These are phyloP conservation scores for Montipora capricornis DNA, from an alignment of 64 coral and sea anemone species.

Conservation along the genomic window DNA sequence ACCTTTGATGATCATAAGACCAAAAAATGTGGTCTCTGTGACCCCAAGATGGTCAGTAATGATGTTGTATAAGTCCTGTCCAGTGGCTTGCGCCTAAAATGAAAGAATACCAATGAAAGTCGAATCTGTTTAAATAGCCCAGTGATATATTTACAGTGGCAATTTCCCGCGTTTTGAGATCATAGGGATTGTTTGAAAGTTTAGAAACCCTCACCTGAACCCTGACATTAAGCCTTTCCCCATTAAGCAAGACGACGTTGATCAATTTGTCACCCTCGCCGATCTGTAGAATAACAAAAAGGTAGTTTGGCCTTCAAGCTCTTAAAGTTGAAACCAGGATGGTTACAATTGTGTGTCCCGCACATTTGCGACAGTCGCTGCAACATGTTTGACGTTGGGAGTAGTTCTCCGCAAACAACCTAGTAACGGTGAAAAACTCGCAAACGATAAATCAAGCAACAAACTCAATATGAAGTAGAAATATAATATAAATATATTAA, in stretches of 20 bases:
- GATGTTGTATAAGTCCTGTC: constrained; percentile 90
- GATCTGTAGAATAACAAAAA: constrained; percentile 67
- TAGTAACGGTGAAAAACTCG: too few species aligned
- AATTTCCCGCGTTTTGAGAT: too few species aligned
- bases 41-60: constrained; percentile 94
- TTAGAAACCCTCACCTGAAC: constrained; percentile 75
- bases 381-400: too few species aligned
- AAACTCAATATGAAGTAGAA: not conserved
- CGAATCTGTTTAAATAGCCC: too few species aligned
- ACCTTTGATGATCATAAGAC: constrained; percentile 99
- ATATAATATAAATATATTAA: not conserved
- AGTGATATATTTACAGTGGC: too few species aligned
- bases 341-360: not conserved
- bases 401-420: too few species aligned
- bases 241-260: constrained; percentile 95
- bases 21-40: constrained; percentile 93
- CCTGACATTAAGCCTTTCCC: constrained; percentile 94
- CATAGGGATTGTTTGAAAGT: too few species aligned
- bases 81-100: constrained; percentile 74
- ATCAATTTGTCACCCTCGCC: constrained; percentile 98
- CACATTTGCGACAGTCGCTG: not conserved
- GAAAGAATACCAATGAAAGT: not conserved
- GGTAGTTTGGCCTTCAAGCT: not conserved
- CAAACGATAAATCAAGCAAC: too few species aligned
- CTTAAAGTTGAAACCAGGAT: not conserved